Conservation (phyloP, 2,888 invertebrate species). For the Pomacea canaliculata region DNA sequence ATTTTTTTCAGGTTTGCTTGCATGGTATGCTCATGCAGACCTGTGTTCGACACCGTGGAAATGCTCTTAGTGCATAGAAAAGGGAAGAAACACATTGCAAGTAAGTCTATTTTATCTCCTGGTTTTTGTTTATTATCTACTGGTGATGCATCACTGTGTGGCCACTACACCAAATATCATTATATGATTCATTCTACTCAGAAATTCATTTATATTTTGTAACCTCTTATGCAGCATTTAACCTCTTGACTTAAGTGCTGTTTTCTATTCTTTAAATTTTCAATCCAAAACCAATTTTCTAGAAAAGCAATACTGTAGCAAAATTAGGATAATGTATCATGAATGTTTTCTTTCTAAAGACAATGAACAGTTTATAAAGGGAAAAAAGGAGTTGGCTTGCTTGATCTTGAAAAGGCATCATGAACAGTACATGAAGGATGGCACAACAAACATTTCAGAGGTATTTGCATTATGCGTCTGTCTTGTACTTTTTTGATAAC, state of each 20-base stretch:
- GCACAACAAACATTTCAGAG: constrained; percentile 39
- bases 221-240: too few species aligned
- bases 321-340: background rate
- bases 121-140: background rate
- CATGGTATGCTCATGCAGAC: constrained; percentile 52
- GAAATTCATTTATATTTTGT: too few species aligned
- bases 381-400: constrained; percentile 48
- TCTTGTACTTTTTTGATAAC: too few species aligned
- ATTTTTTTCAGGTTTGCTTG: constrained; percentile 52
- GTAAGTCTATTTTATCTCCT: constrained; percentile 2
- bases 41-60: constrained; percentile 62
- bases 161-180: too few species aligned
- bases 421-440: constrained; percentile 45
- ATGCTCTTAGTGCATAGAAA: constrained; percentile 57
- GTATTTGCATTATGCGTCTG: constrained; percentile 22
- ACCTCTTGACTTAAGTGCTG: too few species aligned
- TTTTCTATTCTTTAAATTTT: background rate
- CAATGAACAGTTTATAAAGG: constrained; percentile 13
- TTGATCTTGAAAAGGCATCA: constrained; percentile 51
- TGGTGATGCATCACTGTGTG: too few species aligned
- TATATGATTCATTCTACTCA: too few species aligned
- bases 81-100: constrained; percentile 58
- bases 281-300: background rate
- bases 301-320: background rate
- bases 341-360: background rate